These are phyloP conservation scores for Fragum fragum DNA, from an alignment of 2,888 invertebrate species.

Conservation along the genomic window DNA sequence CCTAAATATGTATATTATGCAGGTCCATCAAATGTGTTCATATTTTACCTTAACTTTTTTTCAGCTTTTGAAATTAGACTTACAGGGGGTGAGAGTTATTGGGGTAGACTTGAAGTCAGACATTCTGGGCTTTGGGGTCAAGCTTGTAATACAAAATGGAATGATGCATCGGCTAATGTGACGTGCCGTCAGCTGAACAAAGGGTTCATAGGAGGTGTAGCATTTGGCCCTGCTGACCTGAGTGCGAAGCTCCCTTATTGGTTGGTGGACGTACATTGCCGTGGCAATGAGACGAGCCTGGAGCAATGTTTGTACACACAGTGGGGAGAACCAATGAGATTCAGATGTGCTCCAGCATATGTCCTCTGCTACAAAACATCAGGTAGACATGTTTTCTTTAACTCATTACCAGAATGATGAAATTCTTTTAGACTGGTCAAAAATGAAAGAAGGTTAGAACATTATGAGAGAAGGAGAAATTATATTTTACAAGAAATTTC, in stretches of 20 bases:
- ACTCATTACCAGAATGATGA: too few species aligned
- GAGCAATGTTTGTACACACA: slow-evolving; percentile 67
- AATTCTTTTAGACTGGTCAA: too few species aligned
- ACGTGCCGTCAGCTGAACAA: slow-evolving; percentile 75
- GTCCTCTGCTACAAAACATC: slow-evolving; percentile 74
- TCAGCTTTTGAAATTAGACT: slow-evolving; percentile 73
- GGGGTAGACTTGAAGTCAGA: slow-evolving; percentile 90
- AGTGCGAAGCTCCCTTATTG: slow-evolving; percentile 74
- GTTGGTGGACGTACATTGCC: slow-evolving; percentile 87
- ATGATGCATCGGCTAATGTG: slow-evolving; percentile 90
- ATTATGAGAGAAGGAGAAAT: neutral
- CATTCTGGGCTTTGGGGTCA: slow-evolving; percentile 91
- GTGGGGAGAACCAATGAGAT: slow-evolving; percentile 70
- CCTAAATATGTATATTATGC: too few species aligned
- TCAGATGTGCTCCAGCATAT: slow-evolving; percentile 65
- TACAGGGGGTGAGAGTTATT: slow-evolving; percentile 65
- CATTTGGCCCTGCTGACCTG: slow-evolving; percentile 63
- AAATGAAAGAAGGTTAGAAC: too few species aligned
- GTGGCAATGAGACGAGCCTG: slow-evolving; percentile 75
- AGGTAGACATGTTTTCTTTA: slow-evolving; percentile 49
- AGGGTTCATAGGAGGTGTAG: slow-evolving; percentile 73
- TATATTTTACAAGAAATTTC: neutral
- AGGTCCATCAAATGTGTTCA: too few species aligned
- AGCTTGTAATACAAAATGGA: slow-evolving; percentile 92
- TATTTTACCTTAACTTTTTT: too few species aligned